Conservation (phyloP, 2,797 vertebrate species). For the Labroides dimidiatus region DNA sequence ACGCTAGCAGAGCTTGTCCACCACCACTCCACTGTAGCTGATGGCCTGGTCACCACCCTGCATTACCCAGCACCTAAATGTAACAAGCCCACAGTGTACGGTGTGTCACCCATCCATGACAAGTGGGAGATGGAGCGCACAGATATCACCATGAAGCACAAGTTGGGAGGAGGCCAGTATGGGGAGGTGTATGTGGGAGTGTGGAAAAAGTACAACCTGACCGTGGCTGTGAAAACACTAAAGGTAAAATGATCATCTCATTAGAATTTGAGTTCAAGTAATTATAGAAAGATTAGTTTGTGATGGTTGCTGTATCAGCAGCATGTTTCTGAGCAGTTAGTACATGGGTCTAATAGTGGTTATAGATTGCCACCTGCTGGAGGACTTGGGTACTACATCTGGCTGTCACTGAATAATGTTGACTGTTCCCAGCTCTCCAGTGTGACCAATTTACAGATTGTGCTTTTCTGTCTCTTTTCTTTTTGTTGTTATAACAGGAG, state of each 20-base stretch:
- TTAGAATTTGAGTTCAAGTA: neutral
- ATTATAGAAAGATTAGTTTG: neutral
- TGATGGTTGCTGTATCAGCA: neutral
- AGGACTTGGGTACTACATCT: constrained; percentile 29
- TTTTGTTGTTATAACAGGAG: constrained; percentile 83
- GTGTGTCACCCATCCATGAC: constrained; percentile 98
- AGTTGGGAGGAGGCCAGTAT: constrained; percentile 97
- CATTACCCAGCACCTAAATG: constrained; percentile 99
- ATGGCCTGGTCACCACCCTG: constrained; percentile 96
- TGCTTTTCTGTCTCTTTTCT: neutral
- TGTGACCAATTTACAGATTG: neutral
- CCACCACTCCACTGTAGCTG: constrained; percentile 98
- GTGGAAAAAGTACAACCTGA: constrained; percentile 99
- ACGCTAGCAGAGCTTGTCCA: constrained; percentile 97
- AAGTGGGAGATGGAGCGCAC: constrained; percentile 99
- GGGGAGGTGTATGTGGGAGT: constrained; percentile 98
- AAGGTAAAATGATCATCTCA: constrained; percentile 83
- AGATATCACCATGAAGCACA: constrained; percentile 99
- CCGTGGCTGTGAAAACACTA: constrained; percentile 96
- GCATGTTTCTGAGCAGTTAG: neutral
- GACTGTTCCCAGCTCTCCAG: neutral
- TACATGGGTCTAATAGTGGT: constrained; percentile 5
- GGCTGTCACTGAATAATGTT: neutral
- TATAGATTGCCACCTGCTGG: constrained; percentile 71
- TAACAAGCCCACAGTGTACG: constrained; percentile 99